A percentile compares a stretch with the other conserved stretches of the same genome.
Conservation (phyloP, 2,113 vertebrate genomes). For the Hyperopisus bebe region DNA sequence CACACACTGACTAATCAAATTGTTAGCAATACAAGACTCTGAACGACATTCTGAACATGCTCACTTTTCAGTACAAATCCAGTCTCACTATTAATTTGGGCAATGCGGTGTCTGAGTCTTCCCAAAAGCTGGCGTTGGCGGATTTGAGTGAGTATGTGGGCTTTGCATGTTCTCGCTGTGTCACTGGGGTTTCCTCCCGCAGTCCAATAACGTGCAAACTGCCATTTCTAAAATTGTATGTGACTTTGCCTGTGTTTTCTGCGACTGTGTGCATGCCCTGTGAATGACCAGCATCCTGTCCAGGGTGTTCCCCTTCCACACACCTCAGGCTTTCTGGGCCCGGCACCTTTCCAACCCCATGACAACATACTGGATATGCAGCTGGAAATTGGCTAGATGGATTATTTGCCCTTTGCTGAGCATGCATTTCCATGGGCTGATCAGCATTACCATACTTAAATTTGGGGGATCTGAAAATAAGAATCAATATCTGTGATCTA, state of each 20-base stretch:
- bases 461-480: neutral
- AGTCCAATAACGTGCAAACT: neutral
- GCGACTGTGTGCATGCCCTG: neutral
- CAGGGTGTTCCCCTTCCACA: neutral
- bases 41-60: neutral
- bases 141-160: neutral
- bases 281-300: neutral
- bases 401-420: neutral
- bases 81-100: neutral
- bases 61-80: neutral
- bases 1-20: neutral
- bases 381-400: neutral
- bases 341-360: neutral
- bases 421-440: neutral
- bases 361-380: neutral
- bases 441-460: neutral
- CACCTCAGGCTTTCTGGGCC: neutral
- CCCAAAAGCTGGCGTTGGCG: neutral
- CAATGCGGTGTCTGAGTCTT: neutral
- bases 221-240: neutral
- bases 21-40: neutral
- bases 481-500: neutral
- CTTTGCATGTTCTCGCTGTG: neutral
- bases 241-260: neutral
- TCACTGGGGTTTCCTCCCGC: neutral